These are phyloP conservation scores for Drosophila virilis DNA, from an alignment of 1,140 invertebrate species.

Conservation along the genomic window DNA sequence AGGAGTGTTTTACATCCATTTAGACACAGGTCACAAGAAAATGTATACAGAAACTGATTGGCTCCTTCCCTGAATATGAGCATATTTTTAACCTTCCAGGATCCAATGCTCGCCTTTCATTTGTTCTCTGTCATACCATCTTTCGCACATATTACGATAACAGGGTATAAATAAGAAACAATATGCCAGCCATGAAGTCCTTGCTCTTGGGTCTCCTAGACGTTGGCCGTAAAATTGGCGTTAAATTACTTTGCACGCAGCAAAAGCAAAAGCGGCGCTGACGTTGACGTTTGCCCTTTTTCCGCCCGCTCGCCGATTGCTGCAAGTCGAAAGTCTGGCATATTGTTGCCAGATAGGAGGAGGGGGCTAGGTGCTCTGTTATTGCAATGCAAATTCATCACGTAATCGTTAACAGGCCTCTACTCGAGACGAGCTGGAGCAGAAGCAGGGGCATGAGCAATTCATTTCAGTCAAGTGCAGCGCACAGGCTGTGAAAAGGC, in stretches of 20 bases:
- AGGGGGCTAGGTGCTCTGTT: constrained; percentile 28
- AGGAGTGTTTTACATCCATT: too few relatives aligned
- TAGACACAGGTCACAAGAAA: too few relatives aligned
- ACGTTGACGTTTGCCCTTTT: constrained; percentile 41
- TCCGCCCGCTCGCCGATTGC: constrained; percentile 14
- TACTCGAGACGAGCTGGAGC: background rate
- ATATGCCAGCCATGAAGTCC: constrained; percentile 5
- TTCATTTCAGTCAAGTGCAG: constrained; percentile 69
- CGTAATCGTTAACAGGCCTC: constrained; percentile 66
- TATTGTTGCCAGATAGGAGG: constrained; percentile 44
- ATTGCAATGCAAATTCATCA: constrained; percentile 71
- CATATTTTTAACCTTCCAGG: too few relatives aligned
- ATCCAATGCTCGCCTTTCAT: too few relatives aligned
- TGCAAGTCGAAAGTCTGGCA: constrained; percentile 39
- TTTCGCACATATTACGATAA: background rate
- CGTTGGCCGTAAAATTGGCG: constrained; percentile 60
- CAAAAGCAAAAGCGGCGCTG: constrained; percentile 8
- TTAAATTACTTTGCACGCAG: constrained; percentile 67
- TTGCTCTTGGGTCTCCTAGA: constrained; percentile 32
- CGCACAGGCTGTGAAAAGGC: constrained; percentile 48
- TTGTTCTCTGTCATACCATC: background rate
- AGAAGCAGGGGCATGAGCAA: constrained; percentile 25
- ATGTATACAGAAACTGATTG: too few relatives aligned
- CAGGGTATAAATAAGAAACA: constrained; percentile 9
- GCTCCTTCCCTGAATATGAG: too few relatives aligned